These are phyloP conservation scores for Drosophila melanica DNA, from an alignment of 1,140 invertebrate genomes.

Conservation along the genomic window DNA sequence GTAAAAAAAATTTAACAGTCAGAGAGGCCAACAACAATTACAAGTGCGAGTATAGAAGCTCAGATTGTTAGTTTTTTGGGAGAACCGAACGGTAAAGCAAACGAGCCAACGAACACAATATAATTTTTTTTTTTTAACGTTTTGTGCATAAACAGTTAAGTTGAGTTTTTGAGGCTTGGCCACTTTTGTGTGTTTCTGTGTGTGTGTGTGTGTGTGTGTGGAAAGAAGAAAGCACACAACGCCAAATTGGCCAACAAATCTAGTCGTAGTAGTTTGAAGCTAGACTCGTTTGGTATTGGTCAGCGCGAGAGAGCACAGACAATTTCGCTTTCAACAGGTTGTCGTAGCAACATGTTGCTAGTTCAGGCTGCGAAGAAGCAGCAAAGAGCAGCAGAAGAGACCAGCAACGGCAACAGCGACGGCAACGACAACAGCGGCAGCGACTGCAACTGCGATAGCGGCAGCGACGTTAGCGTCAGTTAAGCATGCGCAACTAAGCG, in stretches of 20 bases:
- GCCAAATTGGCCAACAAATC: constrained; percentile 35
- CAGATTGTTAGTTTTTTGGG: constrained; percentile 44
- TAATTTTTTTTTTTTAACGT: constrained; percentile 20
- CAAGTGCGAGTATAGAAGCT: constrained; percentile 46
- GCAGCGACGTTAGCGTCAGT: constrained; percentile 49
- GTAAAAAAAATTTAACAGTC: constrained; percentile 41
- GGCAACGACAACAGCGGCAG: constrained; percentile 2
- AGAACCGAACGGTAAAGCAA: constrained; percentile 78
- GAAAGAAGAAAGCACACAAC: constrained; percentile 53
- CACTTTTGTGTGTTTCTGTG: constrained; percentile 29
- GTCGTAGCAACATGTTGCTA: constrained; percentile 73
- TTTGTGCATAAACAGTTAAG: constrained; percentile 74
- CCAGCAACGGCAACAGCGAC: not conserved
- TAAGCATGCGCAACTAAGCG: constrained; percentile 78
- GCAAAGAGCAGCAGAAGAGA: constrained; percentile 36
- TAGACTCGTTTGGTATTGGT: constrained; percentile 56
- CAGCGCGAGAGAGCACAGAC: constrained; percentile 57
- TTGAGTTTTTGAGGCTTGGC: constrained; percentile 73
- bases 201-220: constrained; percentile 13
- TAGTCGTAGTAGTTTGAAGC: constrained; percentile 11
- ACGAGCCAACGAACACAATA: constrained; percentile 50
- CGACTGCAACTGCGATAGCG: constrained; percentile 3
- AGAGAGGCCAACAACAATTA: constrained; percentile 14
- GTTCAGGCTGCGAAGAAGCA: constrained; percentile 59
- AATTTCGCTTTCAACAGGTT: constrained; percentile 84